Conservation (phyloP, 2,113 vertebrate species). For the Notarius quadriscutis region DNA sequence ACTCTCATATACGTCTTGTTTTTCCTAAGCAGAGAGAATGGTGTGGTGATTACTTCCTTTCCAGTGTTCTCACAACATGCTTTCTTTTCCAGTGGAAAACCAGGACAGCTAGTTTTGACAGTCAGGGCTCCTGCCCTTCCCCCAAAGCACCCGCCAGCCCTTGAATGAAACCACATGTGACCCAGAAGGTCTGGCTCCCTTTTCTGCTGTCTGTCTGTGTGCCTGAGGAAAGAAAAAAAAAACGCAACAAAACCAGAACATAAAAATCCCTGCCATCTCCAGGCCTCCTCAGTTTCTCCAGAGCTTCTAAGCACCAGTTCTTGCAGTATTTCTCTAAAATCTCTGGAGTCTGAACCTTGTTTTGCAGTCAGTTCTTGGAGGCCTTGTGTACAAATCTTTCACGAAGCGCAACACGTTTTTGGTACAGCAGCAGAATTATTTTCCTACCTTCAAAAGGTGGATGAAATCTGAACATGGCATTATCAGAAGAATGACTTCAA, state of each 20-base stretch:
- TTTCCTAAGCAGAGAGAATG: background rate
- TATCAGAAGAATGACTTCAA: constrained; percentile 37
- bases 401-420: constrained; percentile 26
- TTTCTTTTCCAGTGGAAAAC: constrained; percentile 85
- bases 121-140: constrained; percentile 92
- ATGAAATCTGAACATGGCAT: constrained; percentile 25
- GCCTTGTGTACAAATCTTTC: constrained; percentile 34
- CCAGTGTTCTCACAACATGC: background rate
- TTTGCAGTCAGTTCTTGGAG: constrained; percentile 43
- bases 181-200: constrained; percentile 52
- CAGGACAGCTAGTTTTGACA: constrained; percentile 94
- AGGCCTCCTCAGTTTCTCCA: constrained; percentile 51
- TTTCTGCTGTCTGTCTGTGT: constrained; percentile 66
- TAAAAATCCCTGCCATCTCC: constrained; percentile 44
- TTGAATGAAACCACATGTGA: constrained; percentile 76
- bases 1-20: background rate
- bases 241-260: constrained; percentile 32
- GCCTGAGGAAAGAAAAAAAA: constrained; percentile 62
- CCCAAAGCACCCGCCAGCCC: constrained; percentile 89
- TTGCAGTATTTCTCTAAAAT: constrained; percentile 46
- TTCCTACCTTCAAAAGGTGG: constrained; percentile 37
- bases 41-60: background rate
- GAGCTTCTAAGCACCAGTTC: constrained; percentile 54
- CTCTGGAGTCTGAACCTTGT: constrained; percentile 44
- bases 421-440: constrained; percentile 29